Conservation (phyloP, 2,797 vertebrate genomes). For the Centroberyx gerrardi region DNA sequence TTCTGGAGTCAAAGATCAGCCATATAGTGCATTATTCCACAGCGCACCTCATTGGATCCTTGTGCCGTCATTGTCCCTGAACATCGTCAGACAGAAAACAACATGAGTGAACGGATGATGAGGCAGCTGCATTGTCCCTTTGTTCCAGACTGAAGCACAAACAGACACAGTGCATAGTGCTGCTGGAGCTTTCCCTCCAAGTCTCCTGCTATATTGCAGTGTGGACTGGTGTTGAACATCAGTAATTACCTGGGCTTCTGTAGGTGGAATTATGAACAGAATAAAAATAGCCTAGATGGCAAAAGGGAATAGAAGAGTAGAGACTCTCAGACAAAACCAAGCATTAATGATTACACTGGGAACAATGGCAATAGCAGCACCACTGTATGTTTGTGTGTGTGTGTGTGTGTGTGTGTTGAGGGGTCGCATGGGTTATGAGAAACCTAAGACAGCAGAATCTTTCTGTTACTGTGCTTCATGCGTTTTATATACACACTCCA, state of each 20-base stretch:
- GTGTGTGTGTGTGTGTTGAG: neutral
- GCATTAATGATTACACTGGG: slow-evolving; percentile 40
- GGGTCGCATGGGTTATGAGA: slow-evolving; percentile 4
- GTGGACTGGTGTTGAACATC: slow-evolving; percentile 68
- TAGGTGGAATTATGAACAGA: slow-evolving; percentile 67
- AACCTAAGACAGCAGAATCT: slow-evolving; percentile 29
- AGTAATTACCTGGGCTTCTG: slow-evolving; percentile 76
- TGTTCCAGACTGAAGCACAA: slow-evolving; percentile 55
- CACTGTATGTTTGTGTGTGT: neutral
- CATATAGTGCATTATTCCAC: neutral
- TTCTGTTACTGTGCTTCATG: slow-evolving; percentile 34
- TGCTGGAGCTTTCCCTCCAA: slow-evolving; percentile 29
- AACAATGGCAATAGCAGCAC: slow-evolving; percentile 18
- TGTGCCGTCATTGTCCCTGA: slow-evolving; percentile 35
- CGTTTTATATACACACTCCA: slow-evolving; percentile 21
- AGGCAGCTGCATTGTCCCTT: slow-evolving; percentile 55
- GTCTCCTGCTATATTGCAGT: slow-evolving; percentile 55
- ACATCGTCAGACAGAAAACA: slow-evolving; percentile 50
- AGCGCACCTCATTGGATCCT: slow-evolving; percentile 39
- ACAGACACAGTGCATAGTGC: slow-evolving; percentile 39
- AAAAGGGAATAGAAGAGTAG: slow-evolving; percentile 54
- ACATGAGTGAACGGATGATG: slow-evolving; percentile 52
- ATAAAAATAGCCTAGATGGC: slow-evolving; percentile 68
- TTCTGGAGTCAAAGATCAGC: slow-evolving; percentile 45
- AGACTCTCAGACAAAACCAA: slow-evolving; percentile 22